Conservation (phyloP, 2,797 vertebrate species). For the Artibeus jamaicensis region DNA sequence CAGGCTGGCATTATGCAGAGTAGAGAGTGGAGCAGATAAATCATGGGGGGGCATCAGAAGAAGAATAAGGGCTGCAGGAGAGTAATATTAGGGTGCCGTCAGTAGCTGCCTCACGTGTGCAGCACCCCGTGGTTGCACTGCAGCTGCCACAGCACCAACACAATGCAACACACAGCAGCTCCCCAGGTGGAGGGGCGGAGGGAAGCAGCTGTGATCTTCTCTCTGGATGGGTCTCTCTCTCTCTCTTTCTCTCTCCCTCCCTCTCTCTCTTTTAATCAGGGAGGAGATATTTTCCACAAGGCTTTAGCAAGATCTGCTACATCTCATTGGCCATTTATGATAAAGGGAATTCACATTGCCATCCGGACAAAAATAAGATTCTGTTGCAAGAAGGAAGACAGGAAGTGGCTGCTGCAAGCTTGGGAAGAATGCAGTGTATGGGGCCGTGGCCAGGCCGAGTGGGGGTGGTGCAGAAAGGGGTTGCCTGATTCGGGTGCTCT, state of each 20-base stretch:
- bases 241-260: no score
- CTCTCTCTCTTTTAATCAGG: no score
- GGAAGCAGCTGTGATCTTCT: background rate
- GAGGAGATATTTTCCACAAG: background rate
- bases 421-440: background rate
- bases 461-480: background rate
- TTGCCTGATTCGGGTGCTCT: background rate
- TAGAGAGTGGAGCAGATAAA: background rate
- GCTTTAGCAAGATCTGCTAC: background rate
- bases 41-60: background rate
- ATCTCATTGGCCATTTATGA: background rate
- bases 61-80: background rate
- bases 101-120: background rate
- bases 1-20: background rate
- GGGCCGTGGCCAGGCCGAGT: background rate
- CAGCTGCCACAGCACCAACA: background rate
- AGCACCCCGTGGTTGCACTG: background rate
- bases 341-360: background rate
- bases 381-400: background rate
- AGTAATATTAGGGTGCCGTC: background rate
- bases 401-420: fast-evolving
- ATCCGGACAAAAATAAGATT: background rate
- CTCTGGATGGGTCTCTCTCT: no score
- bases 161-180: no score
- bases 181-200: background rate